Evolutionary conservation across 2,113 vertebrate genomes (phyloP).

Genomic region (Silurus asotus): DNA sequence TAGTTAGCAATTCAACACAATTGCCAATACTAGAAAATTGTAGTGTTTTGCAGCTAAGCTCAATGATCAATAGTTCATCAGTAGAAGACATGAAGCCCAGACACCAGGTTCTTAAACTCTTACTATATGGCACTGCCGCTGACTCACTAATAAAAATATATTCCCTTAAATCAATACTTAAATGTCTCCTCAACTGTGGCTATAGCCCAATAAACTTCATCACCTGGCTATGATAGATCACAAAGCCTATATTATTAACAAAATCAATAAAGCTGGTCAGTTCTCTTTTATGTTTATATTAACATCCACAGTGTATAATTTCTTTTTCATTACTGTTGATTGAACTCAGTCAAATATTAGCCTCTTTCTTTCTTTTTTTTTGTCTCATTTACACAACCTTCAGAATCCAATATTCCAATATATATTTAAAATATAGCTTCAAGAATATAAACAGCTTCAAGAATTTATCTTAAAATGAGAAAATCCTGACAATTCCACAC

Average conservation of each 20-base stretch:
- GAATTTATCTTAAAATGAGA: too few species aligned
- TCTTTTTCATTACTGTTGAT: neutral
- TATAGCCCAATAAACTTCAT: conserved; percentile 18
- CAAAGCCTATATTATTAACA: neutral
- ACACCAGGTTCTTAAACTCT: neutral
- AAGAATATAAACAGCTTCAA: too few species aligned
- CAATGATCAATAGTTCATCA: conserved; percentile 8
- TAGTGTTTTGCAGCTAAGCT: neutral
- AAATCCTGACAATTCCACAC: too few species aligned
- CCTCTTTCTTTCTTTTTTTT: neutral
- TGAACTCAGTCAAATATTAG: neutral
- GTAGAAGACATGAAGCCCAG: neutral
- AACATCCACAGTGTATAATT: neutral
- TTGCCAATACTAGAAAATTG: neutral
- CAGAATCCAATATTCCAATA: neutral
- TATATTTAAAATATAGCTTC: too few species aligned
- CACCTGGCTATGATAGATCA: neutral
- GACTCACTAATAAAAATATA: conserved; percentile 37
- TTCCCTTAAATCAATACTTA: conserved; percentile 31
- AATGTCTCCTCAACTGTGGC: conserved; percentile 14
- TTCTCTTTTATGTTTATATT: conserved; percentile 9
- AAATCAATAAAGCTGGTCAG: conserved; percentile 14
- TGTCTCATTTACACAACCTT: too few species aligned
- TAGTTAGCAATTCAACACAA: neutral
- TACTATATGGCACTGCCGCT: neutral